Conservation (phyloP, 2,113 vertebrate species). For the Tretioscincus oriximinensis region DNA sequence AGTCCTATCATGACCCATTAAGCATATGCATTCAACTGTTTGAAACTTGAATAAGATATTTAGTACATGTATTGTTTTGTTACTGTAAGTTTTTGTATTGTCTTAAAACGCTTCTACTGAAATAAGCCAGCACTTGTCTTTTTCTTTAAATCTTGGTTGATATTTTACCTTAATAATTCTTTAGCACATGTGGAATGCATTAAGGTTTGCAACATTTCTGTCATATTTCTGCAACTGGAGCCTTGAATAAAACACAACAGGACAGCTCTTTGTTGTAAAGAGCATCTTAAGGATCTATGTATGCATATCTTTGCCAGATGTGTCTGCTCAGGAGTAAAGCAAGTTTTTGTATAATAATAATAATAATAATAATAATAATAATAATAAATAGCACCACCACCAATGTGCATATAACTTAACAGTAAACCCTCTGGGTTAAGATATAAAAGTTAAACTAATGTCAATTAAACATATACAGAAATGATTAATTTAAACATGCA, state of each 20-base stretch:
- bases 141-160: background rate
- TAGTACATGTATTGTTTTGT: constrained; percentile 28
- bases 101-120: constrained; percentile 26
- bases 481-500: background rate
- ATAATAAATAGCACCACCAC: no score
- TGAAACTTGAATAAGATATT: constrained; percentile 46
- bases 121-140: background rate
- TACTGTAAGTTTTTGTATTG: constrained; percentile 24
- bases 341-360: background rate
- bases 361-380: no score
- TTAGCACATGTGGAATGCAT: background rate
- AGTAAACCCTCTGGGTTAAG: background rate
- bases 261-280: background rate
- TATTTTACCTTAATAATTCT: background rate
- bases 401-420: no score
- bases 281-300: background rate
- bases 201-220: background rate
- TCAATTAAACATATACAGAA: background rate
- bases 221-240: background rate
- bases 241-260: background rate
- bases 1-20: constrained; percentile 49
- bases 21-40: constrained; percentile 39
- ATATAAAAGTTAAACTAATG: background rate
- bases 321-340: background rate
- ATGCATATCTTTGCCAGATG: background rate